Base-by-base conservation (phyloP, 2,888 invertebrate species). In the Drosophila parthenogenetica region DNA sequence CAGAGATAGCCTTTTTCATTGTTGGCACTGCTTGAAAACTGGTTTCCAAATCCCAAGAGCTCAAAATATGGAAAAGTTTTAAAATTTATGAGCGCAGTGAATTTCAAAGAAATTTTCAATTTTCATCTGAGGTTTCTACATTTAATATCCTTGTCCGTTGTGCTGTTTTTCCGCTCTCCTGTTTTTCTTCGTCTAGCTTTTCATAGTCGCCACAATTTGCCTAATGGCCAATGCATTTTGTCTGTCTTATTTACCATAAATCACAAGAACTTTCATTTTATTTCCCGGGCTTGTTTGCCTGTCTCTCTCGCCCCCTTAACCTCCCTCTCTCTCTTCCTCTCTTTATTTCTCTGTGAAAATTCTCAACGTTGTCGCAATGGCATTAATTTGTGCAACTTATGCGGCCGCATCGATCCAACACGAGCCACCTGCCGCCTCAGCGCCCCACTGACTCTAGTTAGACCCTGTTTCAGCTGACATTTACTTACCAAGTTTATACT, bases 331-430 rank as follows among this genome's bases (percentile, higher is more conserved):
- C 55, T 70, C 67, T 63, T 64, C 75, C 72, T 71, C 22, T 22
- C 22, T 22, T 5, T 22, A 3, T 68, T 67, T 62, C 62, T 78
- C 75, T 77, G 59, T 66, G 17, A 51, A 60, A 68, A 76, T 63
- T 69, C 68, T 66, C 66, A 64, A 67, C 70, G 63, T 70, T 83
- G 83, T 83, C 83, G 87, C 87, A 83, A 51, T 66, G 85, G 69
- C 79, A 87, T 83, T 87, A 87, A 87, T 87, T 77, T 87, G 53
- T 79, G 65, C 66, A 87, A 82, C 84, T 87, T 84, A 81, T 84
- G 87, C 75, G 84, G 73, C 79, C 72, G 43, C 72, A 75, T 76
- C 72, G 72, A 66, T 48, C 76, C 72, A 75, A 69, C 72, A 45
- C 32, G 29, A 40, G 50, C 55, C 58, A 32, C 32, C 40, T 29